Percentiles rank a stretch among this genome's conserved stretches.
Conservation (phyloP, 2,113 vertebrate species). For the Oncorhynchus gorbuscha region DNA sequence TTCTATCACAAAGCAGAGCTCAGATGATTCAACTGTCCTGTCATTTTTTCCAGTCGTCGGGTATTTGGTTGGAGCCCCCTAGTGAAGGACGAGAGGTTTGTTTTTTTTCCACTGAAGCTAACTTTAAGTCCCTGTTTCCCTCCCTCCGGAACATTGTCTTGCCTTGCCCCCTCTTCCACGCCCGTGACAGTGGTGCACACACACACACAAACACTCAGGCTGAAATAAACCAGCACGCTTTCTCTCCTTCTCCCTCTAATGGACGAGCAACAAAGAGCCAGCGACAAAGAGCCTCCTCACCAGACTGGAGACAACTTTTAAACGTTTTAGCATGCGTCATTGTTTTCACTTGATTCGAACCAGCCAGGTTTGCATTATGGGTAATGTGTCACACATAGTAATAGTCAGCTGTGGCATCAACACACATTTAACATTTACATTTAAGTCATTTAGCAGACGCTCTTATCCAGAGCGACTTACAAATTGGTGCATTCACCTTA, state of each 20-base stretch:
- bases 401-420: conserved; percentile 33
- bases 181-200: conserved; percentile 40
- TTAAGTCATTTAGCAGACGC: no score
- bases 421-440: no score
- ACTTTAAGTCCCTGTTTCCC: conserved; percentile 55
- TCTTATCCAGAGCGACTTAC: no score
- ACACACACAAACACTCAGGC: conserved; percentile 22
- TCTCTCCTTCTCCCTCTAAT: conserved; percentile 35
- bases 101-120: conserved; percentile 67
- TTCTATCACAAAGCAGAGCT: conserved; percentile 60
- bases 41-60: conserved; percentile 73
- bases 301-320: conserved; percentile 47
- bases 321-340: conserved; percentile 44
- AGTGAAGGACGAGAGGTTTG: conserved; percentile 55
- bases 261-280: conserved; percentile 25
- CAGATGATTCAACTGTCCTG: conserved; percentile 71
- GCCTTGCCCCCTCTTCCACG: conserved; percentile 31
- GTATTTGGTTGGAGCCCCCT: conserved; percentile 55
- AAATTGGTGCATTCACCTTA: no score
- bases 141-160: conserved; percentile 40
- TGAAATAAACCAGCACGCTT: conserved; percentile 46
- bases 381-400: conserved; percentile 39
- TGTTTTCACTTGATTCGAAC: conserved; percentile 50
- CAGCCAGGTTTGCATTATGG: conserved; percentile 25
- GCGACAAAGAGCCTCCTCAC: conserved; percentile 45